Conservation (phyloP, 2,113 vertebrate genomes). For the Apeltes quadracus region DNA sequence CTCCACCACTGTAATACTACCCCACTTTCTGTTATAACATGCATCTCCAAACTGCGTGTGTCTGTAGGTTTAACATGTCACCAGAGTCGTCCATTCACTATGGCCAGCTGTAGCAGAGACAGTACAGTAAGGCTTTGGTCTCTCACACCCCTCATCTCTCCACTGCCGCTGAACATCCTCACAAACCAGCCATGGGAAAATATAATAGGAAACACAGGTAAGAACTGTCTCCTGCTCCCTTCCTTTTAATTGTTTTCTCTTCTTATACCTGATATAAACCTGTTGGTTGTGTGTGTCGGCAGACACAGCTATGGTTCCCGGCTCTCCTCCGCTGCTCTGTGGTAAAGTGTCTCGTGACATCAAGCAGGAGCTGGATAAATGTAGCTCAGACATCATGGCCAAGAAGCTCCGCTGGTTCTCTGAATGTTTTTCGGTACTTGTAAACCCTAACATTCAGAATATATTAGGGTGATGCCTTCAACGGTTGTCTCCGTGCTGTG, state of each 20-base stretch:
- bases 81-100: constrained; percentile 91
- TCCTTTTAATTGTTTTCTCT: neutral
- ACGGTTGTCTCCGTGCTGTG: neutral
- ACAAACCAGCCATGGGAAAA: constrained; percentile 91
- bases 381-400: constrained; percentile 74
- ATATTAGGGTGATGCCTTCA: neutral
- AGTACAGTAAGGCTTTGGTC: constrained; percentile 98
- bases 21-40: neutral
- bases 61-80: constrained; percentile 91
- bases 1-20: neutral
- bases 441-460: neutral
- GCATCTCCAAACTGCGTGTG: neutral
- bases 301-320: constrained; percentile 89
- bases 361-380: constrained; percentile 94
- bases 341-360: constrained; percentile 94
- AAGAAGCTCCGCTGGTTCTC: constrained; percentile 96
- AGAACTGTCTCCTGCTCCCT: neutral
- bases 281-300: constrained; percentile 2
- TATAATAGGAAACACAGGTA: constrained; percentile 92
- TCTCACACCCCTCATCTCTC: constrained; percentile 87
- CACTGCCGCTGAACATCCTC: constrained; percentile 90
- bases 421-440: constrained; percentile 92
- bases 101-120: constrained; percentile 97
- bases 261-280: neutral
- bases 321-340: constrained; percentile 88